A percentile compares a stretch with the other conserved stretches of the same genome.
Evolutionary conservation across 2,797 vertebrate species (phyloP).

Genomic region (Onychomys arenicola): DNA sequence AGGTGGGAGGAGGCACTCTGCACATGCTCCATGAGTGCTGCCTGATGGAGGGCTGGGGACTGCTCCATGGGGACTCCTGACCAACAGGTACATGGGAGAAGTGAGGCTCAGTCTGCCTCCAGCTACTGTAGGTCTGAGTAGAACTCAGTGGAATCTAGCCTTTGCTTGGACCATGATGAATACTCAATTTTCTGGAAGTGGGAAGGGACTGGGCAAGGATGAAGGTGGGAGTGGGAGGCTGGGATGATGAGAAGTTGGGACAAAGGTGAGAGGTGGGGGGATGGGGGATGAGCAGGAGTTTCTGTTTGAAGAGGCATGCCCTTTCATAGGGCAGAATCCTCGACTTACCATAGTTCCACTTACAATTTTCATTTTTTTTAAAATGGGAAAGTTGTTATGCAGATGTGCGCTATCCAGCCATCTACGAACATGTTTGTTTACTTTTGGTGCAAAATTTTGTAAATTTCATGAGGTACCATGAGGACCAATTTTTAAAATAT

Average conservation of each 20-base stretch:
- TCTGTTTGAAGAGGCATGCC: neutral
- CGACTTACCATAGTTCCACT: neutral
- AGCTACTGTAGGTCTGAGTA: neutral
- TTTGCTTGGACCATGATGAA: neutral
- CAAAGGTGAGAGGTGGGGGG: fast-evolving
- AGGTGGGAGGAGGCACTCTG: neutral
- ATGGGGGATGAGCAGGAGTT: no score
- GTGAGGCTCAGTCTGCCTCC: fast-evolving
- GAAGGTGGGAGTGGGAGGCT: neutral
- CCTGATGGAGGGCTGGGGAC: fast-evolving
- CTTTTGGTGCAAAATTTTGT: neutral
- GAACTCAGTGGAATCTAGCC: neutral
- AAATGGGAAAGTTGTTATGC: no score
- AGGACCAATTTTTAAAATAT: neutral
- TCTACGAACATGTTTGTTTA: neutral
- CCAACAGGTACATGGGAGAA: no score
- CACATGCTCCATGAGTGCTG: fast-evolving
- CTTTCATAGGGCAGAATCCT: neutral
- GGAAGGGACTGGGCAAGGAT: neutral
- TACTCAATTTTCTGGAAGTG: neutral
- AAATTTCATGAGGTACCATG: neutral
- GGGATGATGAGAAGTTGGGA: neutral
- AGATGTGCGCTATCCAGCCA: no score
- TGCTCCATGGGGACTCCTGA: fast-evolving
- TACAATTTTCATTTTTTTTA: neutral